These are phyloP conservation scores for Amblyornis subalaris DNA, from an alignment of 2,113 vertebrate species.

Conservation along the genomic window DNA sequence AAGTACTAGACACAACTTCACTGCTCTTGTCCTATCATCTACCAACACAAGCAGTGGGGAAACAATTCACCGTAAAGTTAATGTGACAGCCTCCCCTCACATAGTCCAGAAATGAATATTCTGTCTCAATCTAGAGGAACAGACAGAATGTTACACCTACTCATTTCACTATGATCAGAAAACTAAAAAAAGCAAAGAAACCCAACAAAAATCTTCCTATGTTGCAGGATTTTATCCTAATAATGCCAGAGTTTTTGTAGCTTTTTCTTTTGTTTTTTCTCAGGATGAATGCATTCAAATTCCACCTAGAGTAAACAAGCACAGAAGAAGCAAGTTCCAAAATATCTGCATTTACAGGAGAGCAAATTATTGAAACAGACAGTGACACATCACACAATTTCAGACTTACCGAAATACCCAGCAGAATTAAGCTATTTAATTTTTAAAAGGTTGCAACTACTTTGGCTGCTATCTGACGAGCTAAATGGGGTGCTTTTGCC, in stretches of 20 bases:
- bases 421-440: not conserved
- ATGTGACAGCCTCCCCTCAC: conserved; percentile 86
- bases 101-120: conserved; percentile 83
- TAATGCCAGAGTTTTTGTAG: conserved; percentile 89
- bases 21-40: not conserved
- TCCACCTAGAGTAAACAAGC: conserved; percentile 71
- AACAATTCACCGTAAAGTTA: conserved; percentile 80
- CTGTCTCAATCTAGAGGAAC: conserved; percentile 71
- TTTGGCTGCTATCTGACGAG: not conserved
- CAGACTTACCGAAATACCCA: not conserved
- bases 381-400: not conserved
- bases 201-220: conserved; percentile 39
- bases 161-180: not conserved
- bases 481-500: not conserved
- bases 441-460: not conserved
- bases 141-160: not conserved
- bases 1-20: not conserved
- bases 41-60: not conserved
- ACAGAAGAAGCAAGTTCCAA: not conserved
- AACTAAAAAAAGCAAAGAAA: not conserved
- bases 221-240: conserved; percentile 84
- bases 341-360: not conserved
- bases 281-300: conserved; percentile 88
- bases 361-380: not conserved
- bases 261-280: conserved; percentile 93